Evolutionary conservation across 2,797 vertebrate species (phyloP), one percentile per base, ranked within the genome.

Genomic region (Urocyon cinereoargenteus): DNA sequence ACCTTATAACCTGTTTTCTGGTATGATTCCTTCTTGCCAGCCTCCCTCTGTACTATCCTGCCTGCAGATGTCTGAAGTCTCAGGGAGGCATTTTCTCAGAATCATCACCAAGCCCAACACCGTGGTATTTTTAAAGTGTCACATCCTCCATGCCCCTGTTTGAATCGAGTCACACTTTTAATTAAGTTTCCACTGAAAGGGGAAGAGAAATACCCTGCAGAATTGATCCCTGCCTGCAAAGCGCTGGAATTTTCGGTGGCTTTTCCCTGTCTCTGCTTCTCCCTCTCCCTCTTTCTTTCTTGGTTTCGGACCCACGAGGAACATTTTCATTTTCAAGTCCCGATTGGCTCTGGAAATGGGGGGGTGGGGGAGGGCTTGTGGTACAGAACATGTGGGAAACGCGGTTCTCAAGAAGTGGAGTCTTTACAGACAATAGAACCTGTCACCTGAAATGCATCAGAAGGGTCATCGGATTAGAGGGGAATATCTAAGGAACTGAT

Each of bases 101-200:
- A 68, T 81, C 51, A 3, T 4, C 26, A 66, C 84, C 87, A 96
- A 94, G 62, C 70, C 57, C n/a, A 86, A 31, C 86, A 28, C 88
- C 66, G 62, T 6, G 66, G 70, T 93, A 45, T 97, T 98, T 97
- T 98, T 66, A 83, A 98, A 96, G 92, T 91, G 55, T 94, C 93
- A 59, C 96, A 90, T 91, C 96, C 78, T 90, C 64, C 53, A 57
- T 81, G 95, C 78, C 97, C 95, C 91, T 94, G 90, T 97, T 93
- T 6, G 18, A 92, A 86, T 89, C 82, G 53, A 97, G 90, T 89
- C 86, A 53, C 77, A 96, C 49, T 5, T 98, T 91, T 98, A 98
- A 97, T 98, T 97, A 98, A 53, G 93, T 96, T 82, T 66, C 51
- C 0, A 0, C 75, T 94, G 89, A 81, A 92, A 88, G 86, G 73